Base-by-base conservation (phyloP, 1,140 invertebrate genomes). In the Portunus trituberculatus region DNA sequence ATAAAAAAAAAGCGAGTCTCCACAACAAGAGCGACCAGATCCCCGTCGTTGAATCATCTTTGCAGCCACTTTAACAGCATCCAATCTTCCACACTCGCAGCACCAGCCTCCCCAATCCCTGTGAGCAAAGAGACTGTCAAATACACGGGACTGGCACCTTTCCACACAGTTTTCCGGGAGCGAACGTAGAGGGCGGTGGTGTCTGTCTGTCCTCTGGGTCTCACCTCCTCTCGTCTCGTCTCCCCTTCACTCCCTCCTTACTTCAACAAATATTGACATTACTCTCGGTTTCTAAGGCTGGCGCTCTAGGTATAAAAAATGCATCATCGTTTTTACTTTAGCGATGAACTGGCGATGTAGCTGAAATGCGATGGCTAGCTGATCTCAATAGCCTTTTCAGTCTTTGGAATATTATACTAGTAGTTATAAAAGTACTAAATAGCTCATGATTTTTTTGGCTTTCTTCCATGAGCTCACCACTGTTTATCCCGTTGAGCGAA, bases 231-330 rank as follows among this genome's bases (percentile, higher is more conserved):
- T 59, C 52, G 10, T 20, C 67, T 8, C 59, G 10, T 20, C 67
- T 76, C 67, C 67, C 67, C n/a, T n/a, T 20, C 67, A 7, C 10
- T 20, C 67, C 67, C 67, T 76, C 67, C 67, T 76, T n/a, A 76
- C 67, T 25, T 25, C 20, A 76, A 25, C 67, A 76, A 76, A 76
- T 76, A 76, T 76, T 76, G 67, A 76, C 67, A 76, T 76, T 76
- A 76, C 67, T 25, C 67, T 76, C 67, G 67, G 67, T 76, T 76
- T 76, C 67, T 76, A 76, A 76, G 67, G 67, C n/a, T 76, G 67
- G 67, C 20, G 25, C 67, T 76, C 67, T 7, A 76, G 67, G 67
- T 76, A n/a, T 76, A 76, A 76, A 76, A 76, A n/a, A n/a, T 76
- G 67, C n/a, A 76, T 3, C 67, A n/a, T n/a, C 67, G 67, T 76